Conservation (phyloP, 92 coral and sea anemone genomes). For the Epizoanthus ramosus region DNA sequence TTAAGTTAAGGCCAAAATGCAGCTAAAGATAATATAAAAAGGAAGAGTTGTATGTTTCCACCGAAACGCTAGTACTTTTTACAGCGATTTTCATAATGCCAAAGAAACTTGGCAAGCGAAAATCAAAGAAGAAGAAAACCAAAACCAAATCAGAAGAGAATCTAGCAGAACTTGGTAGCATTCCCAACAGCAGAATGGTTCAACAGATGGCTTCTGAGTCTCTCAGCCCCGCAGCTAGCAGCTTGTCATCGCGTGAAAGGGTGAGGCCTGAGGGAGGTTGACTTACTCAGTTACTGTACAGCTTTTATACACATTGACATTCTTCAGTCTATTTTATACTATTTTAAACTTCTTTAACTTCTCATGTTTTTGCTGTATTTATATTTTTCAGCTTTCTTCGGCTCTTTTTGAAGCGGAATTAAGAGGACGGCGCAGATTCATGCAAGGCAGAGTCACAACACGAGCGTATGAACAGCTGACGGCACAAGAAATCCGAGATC, state of each 20-base stretch:
- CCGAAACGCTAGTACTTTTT: not conserved
- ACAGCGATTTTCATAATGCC: slow-evolving; percentile 60
- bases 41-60: not conserved
- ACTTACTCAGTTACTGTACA: not conserved
- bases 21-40: not conserved
- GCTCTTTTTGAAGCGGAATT: slow-evolving; percentile 87
- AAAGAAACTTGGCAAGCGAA: slow-evolving; percentile 68
- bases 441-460: slow-evolving; percentile 87
- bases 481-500: slow-evolving; percentile 91
- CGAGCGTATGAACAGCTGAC: slow-evolving; percentile 89
- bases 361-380: not conserved
- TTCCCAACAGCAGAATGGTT: slow-evolving; percentile 80
- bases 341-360: too few species aligned
- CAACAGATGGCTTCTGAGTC: slow-evolving; percentile 96
- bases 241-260: slow-evolving; percentile 71
- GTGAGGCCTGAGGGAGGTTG: slow-evolving; percentile 36
- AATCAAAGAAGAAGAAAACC: slow-evolving; percentile 76
- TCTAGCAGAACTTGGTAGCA: slow-evolving; percentile 63
- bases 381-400: slow-evolving; percentile 60
- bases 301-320: not conserved
- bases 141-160: slow-evolving; percentile 62
- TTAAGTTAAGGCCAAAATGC: not conserved
- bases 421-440: slow-evolving; percentile 73
- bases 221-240: slow-evolving; percentile 73
- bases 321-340: not conserved